Conservation (phyloP, 2,113 vertebrate species). For the Tachysurus vachellii region DNA sequence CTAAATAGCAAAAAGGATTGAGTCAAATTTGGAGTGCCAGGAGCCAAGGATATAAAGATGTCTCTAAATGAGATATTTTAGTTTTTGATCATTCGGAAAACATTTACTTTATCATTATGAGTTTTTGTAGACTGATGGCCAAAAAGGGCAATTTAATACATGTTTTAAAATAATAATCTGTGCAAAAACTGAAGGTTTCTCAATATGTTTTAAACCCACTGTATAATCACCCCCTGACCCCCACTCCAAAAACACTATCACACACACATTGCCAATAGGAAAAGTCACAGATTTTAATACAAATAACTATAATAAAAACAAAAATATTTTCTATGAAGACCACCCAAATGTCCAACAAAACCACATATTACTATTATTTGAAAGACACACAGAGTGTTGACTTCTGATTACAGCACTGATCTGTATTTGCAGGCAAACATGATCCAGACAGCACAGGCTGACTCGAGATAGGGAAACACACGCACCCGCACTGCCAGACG, state of each 20-base stretch:
- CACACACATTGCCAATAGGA: not conserved
- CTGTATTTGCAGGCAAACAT: constrained; percentile 99
- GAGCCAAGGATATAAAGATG: not conserved
- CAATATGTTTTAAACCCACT: not conserved
- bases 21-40: not conserved
- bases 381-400: not conserved
- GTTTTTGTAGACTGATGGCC: not conserved
- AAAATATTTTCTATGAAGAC: not conserved
- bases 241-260: not conserved
- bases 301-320: not conserved
- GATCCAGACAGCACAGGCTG: constrained; percentile 92
- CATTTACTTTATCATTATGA: not conserved
- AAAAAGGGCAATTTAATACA: not conserved
- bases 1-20: not conserved
- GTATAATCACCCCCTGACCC: not conserved
- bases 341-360: not conserved
- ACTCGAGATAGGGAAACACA: constrained; percentile 91
- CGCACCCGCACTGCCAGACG: constrained; percentile 89
- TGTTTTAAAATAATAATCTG: not conserved
- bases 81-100: not conserved
- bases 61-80: not conserved
- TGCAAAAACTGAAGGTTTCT: not conserved
- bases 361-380: not conserved
- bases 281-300: constrained; percentile 1
- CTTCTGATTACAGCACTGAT: constrained; percentile 81